These are phyloP conservation scores for Mustelus asterias DNA, from an alignment of 2,113 vertebrate species.

Conservation along the genomic window DNA sequence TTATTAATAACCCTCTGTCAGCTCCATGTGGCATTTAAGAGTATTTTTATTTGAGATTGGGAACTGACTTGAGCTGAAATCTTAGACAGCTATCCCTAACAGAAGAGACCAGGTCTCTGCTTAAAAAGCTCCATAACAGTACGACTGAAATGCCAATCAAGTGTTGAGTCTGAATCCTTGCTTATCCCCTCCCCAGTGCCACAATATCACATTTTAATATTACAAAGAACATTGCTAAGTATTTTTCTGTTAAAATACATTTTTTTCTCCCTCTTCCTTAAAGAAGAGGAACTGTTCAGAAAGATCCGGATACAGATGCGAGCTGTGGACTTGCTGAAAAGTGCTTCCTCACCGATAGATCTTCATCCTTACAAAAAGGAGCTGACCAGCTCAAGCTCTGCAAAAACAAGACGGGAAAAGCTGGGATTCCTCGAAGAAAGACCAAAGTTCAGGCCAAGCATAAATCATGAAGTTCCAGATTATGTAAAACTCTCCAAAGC, in stretches of 20 bases:
- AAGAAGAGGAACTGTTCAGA: conserved; percentile 69
- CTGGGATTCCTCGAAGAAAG: conserved; percentile 70
- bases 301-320: conserved; percentile 65
- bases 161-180: neutral
- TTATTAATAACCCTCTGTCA: neutral
- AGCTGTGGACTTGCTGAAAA: conserved; percentile 62
- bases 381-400: conserved; percentile 51
- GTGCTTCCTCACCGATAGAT: conserved; percentile 48
- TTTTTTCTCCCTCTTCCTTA: conserved; percentile 43
- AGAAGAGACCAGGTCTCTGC: neutral
- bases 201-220: neutral
- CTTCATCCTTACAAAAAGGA: conserved; percentile 42
- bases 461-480: conserved; percentile 70
- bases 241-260: neutral
- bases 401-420: conserved; percentile 62
- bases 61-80: neutral
- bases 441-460: conserved; percentile 75
- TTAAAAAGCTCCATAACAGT: neutral
- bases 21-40: neutral
- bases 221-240: neutral
- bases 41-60: neutral
- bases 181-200: no score
- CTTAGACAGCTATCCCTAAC: neutral
- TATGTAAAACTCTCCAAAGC: conserved; percentile 71
- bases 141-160: neutral